These are phyloP conservation scores for Latrodectus elegans DNA, from an alignment of 2,888 invertebrate genomes.

Conservation along the genomic window DNA sequence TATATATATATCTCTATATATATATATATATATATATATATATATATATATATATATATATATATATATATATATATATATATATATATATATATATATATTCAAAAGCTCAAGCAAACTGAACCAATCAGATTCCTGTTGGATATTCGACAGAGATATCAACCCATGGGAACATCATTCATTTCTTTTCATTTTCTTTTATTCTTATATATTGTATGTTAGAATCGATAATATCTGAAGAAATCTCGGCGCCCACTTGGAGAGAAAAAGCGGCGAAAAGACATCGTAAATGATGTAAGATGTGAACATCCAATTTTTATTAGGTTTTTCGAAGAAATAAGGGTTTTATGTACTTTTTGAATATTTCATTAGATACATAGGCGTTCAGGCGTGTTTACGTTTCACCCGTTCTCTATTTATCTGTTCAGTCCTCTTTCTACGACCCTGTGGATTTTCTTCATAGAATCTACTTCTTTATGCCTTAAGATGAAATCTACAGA, in stretches of 20 bases:
- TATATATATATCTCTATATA: too few relatives aligned
- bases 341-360: constrained; percentile 35
- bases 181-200: neutral
- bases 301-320: constrained; percentile 43
- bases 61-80: too few relatives aligned
- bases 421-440: constrained; percentile 6
- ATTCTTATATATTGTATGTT: neutral
- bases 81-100: too few relatives aligned
- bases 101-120: too few relatives aligned
- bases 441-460: too few relatives aligned
- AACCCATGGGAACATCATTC: neutral
- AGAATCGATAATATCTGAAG: constrained; percentile 33
- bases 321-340: constrained; percentile 37
- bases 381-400: constrained; percentile 20
- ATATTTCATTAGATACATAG: constrained; percentile 30
- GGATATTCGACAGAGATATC: neutral
- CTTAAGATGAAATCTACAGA: too few relatives aligned
- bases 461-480: too few relatives aligned
- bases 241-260: constrained; percentile 24
- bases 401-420: neutral
- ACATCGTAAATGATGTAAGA: constrained; percentile 51
- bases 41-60: too few relatives aligned
- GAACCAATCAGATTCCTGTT: too few relatives aligned
- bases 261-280: constrained; percentile 4
- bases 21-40: too few relatives aligned